These are phyloP conservation scores for Gobio gobio DNA, from an alignment of 2,113 vertebrate species.

Conservation along the genomic window DNA sequence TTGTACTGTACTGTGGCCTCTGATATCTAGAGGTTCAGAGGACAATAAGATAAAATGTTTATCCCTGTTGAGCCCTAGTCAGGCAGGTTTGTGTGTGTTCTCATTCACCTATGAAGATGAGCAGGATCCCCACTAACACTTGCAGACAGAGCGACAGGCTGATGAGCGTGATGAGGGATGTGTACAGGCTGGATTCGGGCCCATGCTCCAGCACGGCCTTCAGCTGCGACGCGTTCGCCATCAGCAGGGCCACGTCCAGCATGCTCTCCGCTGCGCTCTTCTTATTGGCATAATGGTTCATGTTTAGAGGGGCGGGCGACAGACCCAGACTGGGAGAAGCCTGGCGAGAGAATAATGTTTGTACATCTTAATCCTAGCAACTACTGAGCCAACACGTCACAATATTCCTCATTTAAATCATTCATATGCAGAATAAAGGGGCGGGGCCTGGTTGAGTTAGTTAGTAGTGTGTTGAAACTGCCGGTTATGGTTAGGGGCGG, in stretches of 20 bases:
- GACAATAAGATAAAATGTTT: too few species aligned
- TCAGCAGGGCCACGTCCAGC: slow-evolving; percentile 92
- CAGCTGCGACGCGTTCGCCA: slow-evolving; percentile 96
- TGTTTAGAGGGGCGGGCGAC: slow-evolving; percentile 76
- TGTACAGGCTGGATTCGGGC: slow-evolving; percentile 78
- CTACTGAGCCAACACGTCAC: neutral
- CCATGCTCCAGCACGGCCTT: slow-evolving; percentile 92
- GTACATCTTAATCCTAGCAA: neutral
- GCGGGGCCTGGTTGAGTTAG: too few species aligned
- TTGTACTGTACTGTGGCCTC: too few species aligned
- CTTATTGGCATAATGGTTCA: slow-evolving; percentile 96
- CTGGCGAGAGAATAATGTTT: neutral
- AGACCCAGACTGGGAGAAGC: slow-evolving; percentile 44
- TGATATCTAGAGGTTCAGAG: too few species aligned
- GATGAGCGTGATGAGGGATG: slow-evolving; percentile 85
- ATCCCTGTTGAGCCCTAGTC: too few species aligned
- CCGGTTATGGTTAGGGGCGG: too few species aligned
- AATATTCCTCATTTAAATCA: too few species aligned
- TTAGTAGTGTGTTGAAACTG: too few species aligned
- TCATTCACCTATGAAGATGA: slow-evolving; percentile 91
- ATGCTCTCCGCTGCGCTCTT: slow-evolving; percentile 95
- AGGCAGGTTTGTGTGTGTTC: neutral
- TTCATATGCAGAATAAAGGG: too few species aligned
- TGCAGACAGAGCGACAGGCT: slow-evolving; percentile 87
- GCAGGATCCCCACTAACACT: slow-evolving; percentile 86